A percentile compares a stretch with the other conserved stretches of the same genome.
Evolutionary conservation across 2,888 invertebrate genomes (phyloP).

Genomic region (Hypselothyrea guttata): DNA sequence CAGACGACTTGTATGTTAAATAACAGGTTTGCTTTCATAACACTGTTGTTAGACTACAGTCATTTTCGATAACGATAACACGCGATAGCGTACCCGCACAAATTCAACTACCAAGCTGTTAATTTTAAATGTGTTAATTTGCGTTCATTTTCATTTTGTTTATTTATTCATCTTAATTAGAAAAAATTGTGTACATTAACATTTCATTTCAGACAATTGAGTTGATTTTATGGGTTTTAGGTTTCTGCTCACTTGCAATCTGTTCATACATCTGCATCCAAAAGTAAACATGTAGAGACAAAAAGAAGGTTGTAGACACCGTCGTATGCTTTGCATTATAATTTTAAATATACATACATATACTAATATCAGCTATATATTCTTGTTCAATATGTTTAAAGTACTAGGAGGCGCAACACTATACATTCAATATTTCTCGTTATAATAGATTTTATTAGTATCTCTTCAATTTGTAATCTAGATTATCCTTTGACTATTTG

Average conservation of each 20-base stretch:
- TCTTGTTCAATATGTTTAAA: conserved; percentile 64
- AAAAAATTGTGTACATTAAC: conserved; percentile 75
- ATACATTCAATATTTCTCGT: conserved; percentile 70
- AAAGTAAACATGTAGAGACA: conserved; percentile 59
- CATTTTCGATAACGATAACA: neutral
- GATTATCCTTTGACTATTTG: neutral
- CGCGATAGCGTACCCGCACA: neutral
- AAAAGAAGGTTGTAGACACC: conserved; percentile 56
- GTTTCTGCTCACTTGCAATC: conserved; percentile 41
- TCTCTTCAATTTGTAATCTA: conserved; percentile 30
- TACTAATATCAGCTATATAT: conserved; percentile 61
- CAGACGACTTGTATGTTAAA: no score
- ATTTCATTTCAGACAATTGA: conserved; percentile 51
- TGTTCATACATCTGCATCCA: conserved; percentile 43
- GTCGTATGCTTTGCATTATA: conserved; percentile 49
- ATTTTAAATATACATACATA: conserved; percentile 66
- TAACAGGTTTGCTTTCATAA: no score
- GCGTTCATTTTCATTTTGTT: conserved; percentile 34
- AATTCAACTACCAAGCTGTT: neutral
- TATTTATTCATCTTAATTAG: conserved; percentile 66
- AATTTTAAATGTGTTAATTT: conserved; percentile 36
- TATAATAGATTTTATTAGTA: conserved; percentile 46
- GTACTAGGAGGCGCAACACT: conserved; percentile 75
- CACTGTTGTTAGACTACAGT: conserved; percentile 15
- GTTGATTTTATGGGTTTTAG: conserved; percentile 23